Evolutionary conservation across 2,797 vertebrate genomes (phyloP).

Genomic region (Peromyscus nudipes): DNA sequence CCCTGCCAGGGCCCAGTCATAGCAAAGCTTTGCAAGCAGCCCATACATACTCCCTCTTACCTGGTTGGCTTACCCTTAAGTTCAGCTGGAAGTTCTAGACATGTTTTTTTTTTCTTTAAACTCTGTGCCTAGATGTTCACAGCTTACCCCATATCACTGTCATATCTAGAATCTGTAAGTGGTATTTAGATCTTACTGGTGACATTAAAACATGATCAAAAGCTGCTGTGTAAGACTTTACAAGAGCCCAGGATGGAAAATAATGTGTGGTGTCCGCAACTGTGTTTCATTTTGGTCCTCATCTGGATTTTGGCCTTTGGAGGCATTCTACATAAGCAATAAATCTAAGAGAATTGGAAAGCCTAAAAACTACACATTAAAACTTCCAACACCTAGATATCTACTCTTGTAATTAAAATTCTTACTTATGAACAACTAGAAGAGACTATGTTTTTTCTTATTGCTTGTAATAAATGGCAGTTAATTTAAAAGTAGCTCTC

Average conservation of each 20-base stretch:
- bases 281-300: background rate
- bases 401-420: background rate
- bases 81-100: background rate
- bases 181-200: background rate
- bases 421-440: background rate
- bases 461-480: background rate
- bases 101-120: background rate
- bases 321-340: background rate
- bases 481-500: constrained; percentile 47
- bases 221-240: background rate
- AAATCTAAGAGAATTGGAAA: background rate
- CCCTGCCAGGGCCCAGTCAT: background rate
- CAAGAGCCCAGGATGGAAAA: background rate
- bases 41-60: background rate
- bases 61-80: background rate
- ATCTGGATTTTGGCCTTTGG: background rate
- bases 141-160: background rate
- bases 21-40: background rate
- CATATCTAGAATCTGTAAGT: background rate
- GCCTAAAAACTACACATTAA: background rate
- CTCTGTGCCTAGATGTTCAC: background rate
- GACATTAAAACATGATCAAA: constrained; percentile 12
- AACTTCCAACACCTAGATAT: constrained; percentile 1
- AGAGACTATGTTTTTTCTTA: background rate
- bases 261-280: rapidly evolving